These are phyloP conservation scores for Melanotaenia pygmaea DNA, from an alignment of 2,797 vertebrate species.

Conservation along the genomic window DNA sequence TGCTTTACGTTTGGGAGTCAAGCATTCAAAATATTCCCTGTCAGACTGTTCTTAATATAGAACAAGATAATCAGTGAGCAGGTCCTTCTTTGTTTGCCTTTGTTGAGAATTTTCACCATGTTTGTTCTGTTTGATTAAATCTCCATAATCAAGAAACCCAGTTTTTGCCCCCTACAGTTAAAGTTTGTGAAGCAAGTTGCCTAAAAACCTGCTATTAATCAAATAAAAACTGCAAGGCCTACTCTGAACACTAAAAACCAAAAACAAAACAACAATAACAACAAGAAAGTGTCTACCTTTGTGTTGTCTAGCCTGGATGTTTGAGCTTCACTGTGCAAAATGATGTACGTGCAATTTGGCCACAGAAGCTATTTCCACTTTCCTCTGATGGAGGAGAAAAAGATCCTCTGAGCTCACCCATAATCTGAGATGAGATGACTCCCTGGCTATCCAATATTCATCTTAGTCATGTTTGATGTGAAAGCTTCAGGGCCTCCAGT, in stretches of 20 bases:
- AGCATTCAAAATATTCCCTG: not conserved
- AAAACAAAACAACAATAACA: no score
- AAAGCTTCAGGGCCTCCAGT: not conserved
- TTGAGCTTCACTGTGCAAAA: slow-evolving; percentile 5
- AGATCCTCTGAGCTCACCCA: slow-evolving; percentile 10
- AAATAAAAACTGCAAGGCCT: not conserved
- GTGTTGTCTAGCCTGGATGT: not conserved
- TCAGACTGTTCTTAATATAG: not conserved
- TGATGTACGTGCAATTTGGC: not conserved
- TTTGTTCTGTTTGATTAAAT: slow-evolving; percentile 1
- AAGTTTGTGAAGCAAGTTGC: slow-evolving; percentile 10
- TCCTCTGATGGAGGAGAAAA: slow-evolving; percentile 4
- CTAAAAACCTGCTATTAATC: slow-evolving; percentile 4
- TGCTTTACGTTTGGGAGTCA: not conserved
- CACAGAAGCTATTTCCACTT: slow-evolving; percentile 10
- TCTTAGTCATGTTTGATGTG: slow-evolving; percentile 1
- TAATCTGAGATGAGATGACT: slow-evolving; percentile 7
- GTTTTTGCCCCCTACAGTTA: not conserved
- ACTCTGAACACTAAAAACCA: not conserved
- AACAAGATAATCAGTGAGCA: not conserved
- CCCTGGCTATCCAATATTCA: not conserved
- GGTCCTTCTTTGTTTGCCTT: not conserved
- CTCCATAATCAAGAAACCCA: not conserved
- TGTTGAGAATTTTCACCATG: slow-evolving; percentile 1
- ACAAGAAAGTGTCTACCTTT: not conserved